Base-by-base conservation (phyloP, 1,140 invertebrate genomes). In the Lysiphlebus fabarum region DNA sequence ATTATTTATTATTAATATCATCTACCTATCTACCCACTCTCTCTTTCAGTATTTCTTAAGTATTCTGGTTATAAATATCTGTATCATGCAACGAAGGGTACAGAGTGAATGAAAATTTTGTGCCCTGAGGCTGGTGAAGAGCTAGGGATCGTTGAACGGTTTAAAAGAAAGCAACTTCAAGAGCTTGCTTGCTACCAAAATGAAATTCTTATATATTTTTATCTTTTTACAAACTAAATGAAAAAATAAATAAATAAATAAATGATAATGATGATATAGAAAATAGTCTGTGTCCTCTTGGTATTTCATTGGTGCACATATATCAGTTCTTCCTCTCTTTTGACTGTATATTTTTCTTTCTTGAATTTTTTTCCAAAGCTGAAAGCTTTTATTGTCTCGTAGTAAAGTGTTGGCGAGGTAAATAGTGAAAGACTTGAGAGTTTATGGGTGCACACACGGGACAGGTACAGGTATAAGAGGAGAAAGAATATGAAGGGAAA, bases 331-430 rank as follows among this genome's bases (percentile, higher is more conserved):
- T 26, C 17, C 17, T n/a, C n/a, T n/a, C 17, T 26, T 26, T 4
- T 4, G 17, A 26, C 17, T 26, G 4, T 26, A 26, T 57, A 33
- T 44, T 40, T 34, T 38, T 14, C 41, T 53, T 42, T 43, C 40
- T 49, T 36, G 42, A 14, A 43, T 36, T 14, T 34, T 37, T 26
- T 42, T 44, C n/a, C 50, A 45, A 47, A 59, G 53, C 61, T 48
- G 53, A 56, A 57, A 62, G 61, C 61, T 62, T 62, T 62, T 62
- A 57, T 62, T 62, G 50, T 53, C 47, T 59, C 26, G 54, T 40
- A 56, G 53, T 17, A 26, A 54, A 58, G 53, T 53, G 53, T 53
- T 44, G 36, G 48, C 37, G 17, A 50, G 49, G 12, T 48, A 53
- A 43, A 53, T 43, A 43, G 50, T 17, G 44, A 26, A 49, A 40